phyloP scores from a whole-genome alignment of 1,140 invertebrate species.

The Dendrolimus kikuchii region DNA sequence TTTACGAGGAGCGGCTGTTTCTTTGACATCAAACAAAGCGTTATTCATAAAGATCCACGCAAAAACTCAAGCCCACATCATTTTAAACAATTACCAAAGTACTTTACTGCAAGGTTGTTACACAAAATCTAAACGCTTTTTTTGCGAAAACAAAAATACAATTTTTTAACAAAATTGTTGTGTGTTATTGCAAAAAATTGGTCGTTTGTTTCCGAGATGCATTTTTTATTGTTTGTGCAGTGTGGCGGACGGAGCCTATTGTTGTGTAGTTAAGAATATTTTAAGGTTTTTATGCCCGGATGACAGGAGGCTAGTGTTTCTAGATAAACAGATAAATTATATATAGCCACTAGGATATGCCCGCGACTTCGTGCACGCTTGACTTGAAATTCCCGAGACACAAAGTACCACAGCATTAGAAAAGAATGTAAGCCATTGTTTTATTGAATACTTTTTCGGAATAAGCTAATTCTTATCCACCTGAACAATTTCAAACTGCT shows the following conservation, averaged over 20 bases:
- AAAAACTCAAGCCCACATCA: conserved; percentile 36
- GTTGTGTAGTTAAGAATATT: not conserved
- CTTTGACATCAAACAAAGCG: conserved; percentile 21
- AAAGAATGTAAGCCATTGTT: too few relatives aligned
- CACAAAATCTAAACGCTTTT: conserved; percentile 19
- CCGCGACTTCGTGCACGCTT: too few relatives aligned
- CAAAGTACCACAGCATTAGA: too few relatives aligned
- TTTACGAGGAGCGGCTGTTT: not conserved
- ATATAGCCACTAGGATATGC: too few relatives aligned
- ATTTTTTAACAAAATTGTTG: conserved; percentile 31
- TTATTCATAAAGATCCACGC: conserved; percentile 32
- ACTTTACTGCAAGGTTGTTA: conserved; percentile 33
- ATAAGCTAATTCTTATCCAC: too few relatives aligned
- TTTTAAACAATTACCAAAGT: conserved; percentile 22
- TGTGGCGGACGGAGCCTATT: conserved; percentile 19
- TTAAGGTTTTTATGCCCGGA: too few relatives aligned
- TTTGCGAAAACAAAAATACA: conserved; percentile 26
- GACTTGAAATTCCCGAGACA: too few relatives aligned
- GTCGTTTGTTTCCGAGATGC: conserved; percentile 29
- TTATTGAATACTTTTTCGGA: too few relatives aligned
- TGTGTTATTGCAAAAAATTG: conserved; percentile 45
- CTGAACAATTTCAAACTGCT: too few relatives aligned
- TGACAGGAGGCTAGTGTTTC: too few relatives aligned
- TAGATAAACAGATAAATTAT: too few relatives aligned
- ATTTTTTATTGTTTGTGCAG: conserved; percentile 41